Evolutionary conservation across 2,888 invertebrate genomes (phyloP).

Genomic region (Branchellion lobata): DNA sequence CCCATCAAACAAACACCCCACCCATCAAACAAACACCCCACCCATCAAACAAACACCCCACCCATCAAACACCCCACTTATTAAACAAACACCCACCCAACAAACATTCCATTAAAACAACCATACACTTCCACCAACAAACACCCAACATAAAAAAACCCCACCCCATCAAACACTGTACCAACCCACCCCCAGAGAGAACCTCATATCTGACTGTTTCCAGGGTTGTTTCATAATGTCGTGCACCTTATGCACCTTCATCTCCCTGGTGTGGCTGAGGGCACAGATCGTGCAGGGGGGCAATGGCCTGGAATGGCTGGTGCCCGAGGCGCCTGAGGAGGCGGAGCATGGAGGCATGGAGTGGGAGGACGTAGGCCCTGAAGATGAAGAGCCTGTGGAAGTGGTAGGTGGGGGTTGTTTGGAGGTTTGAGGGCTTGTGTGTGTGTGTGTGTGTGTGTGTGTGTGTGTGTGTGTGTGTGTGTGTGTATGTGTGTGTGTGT

Average conservation of each 20-base stretch:
- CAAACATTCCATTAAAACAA: neutral
- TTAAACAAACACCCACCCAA: neutral
- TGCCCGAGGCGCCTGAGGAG: constrained; percentile 52
- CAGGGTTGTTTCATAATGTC: constrained; percentile 95
- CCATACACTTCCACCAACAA: neutral
- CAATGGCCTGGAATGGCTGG: constrained; percentile 82
- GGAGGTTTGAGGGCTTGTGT: too few relatives aligned
- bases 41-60: constrained; percentile 60
- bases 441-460: too few relatives aligned
- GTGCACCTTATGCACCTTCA: constrained; percentile 91
- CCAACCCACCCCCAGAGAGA: constrained; percentile 67
- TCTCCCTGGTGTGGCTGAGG: constrained; percentile 92
- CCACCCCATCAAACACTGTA: neutral
- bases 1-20: neutral
- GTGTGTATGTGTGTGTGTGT: too few relatives aligned
- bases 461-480: too few relatives aligned
- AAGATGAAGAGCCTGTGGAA: too few relatives aligned
- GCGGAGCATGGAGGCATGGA: constrained; percentile 52
- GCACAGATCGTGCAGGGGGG: constrained; percentile 97
- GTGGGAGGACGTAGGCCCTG: neutral
- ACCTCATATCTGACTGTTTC: constrained; percentile 87
- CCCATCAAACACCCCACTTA: neutral
- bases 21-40: constrained; percentile 75
- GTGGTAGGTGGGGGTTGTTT: too few relatives aligned
- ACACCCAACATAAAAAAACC: neutral